Evolutionary conservation across 2,113 vertebrate species (phyloP).

Genomic region (Apistogramma diplotaenia): DNA sequence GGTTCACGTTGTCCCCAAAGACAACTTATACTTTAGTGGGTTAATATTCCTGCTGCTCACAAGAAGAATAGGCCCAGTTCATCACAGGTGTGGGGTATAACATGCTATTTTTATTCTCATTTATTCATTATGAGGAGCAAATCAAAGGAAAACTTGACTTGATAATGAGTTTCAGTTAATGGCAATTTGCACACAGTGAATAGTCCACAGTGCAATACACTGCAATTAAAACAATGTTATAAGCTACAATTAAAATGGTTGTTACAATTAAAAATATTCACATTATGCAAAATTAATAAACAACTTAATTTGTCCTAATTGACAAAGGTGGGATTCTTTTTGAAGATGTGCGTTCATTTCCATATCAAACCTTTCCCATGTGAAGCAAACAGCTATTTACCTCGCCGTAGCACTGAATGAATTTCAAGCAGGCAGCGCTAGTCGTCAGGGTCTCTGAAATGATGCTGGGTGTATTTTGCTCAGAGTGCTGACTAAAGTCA

Average conservation of each 20-base stretch:
- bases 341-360: constrained; percentile 66
- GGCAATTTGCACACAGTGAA: constrained; percentile 59
- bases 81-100: constrained; percentile 30
- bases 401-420: background rate
- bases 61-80: background rate
- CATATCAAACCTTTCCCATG: constrained; percentile 56
- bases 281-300: constrained; percentile 69
- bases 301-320: constrained; percentile 66
- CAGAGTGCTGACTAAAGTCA: background rate
- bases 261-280: constrained; percentile 61
- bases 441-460: constrained; percentile 22
- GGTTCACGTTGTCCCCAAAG: background rate
- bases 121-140: constrained; percentile 30
- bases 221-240: constrained; percentile 60
- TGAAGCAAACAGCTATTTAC: constrained; percentile 60
- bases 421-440: constrained; percentile 35
- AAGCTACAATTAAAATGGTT: constrained; percentile 42
- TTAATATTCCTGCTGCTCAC: constrained; percentile 14
- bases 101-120: constrained; percentile 18
- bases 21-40: too few species aligned
- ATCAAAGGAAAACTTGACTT: constrained; percentile 57
- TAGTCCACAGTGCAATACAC: constrained; percentile 46
- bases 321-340: constrained; percentile 70
- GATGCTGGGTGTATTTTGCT: background rate
- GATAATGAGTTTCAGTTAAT: constrained; percentile 57